Evolutionary conservation across 2,888 invertebrate genomes (phyloP), one percentile per base, ranked within the genome.

Genomic region (Phytoseiulus persimilis): DNA sequence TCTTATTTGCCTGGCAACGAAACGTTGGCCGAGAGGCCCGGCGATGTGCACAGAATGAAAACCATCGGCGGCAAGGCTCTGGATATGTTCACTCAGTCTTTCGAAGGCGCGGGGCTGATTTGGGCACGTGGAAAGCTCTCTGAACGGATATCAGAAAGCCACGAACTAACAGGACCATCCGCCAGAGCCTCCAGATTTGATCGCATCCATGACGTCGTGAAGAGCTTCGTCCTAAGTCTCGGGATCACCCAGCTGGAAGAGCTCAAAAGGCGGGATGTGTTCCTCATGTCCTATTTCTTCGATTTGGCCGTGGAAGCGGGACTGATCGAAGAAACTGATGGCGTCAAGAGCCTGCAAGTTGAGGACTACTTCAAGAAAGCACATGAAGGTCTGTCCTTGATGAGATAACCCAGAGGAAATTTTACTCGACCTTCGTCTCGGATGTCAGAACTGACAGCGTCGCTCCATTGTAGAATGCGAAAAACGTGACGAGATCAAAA

Each of bases 281-380:
- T 95, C 91, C 96, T 97, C 28, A 97, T 99, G 93, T 97, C 97
- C 92, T 99, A 98, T 93, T 99, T 97, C 93, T 98, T 96, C 93
- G 98, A 99, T 92, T 94, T 97, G 90, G 97, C 97, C 5, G 95
- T 95, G 0, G 98, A 98, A 92, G 95, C 95, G 0, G 96, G 96
- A 0, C 93, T 97, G 89, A 95, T 97, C 83, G 92, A 92, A 91
- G 95, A 90, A 46, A 39, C 39, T 3, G 39, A 39, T 9, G 39
- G 39, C 39, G 39, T 9, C 39, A 39, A 39, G 39, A 3, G 5
- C 9, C 39, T 39, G 39, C 3, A 39, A 39, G 39, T 39, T 39
- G 39, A 39, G 39, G 39, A 39, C 9, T 39, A 6, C 39, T 39
- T 6, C 39, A 39, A 9, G 9, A 39, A 39, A 39, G 39, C 39